Evolutionary conservation across 1,140 invertebrate genomes (phyloP).

Genomic region (Leucophenga varia): DNA sequence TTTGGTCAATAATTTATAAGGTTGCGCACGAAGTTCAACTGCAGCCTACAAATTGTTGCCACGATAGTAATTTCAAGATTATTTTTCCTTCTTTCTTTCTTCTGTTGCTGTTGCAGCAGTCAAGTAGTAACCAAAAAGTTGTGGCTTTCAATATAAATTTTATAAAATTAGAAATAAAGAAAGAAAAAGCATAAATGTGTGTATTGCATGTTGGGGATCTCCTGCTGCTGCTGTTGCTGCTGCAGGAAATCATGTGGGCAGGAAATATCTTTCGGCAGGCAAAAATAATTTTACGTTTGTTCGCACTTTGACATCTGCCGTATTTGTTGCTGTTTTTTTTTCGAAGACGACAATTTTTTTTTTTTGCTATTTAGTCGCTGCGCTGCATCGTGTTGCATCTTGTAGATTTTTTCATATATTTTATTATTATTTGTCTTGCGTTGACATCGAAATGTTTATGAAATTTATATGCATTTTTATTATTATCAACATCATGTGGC

Average conservation of each 20-base stretch:
- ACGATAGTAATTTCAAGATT: not conserved
- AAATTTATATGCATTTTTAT: constrained; percentile 53
- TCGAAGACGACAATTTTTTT: no score
- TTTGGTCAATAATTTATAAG: constrained; percentile 15
- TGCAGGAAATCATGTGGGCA: constrained; percentile 14
- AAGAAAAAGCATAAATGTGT: no score
- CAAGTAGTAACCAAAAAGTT: constrained; percentile 4
- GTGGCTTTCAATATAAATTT: constrained; percentile 49
- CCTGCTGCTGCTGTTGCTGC: constrained; percentile 33
- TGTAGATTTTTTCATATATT: no score
- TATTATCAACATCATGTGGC: constrained; percentile 38
- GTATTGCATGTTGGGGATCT: no score
- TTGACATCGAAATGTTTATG: constrained; percentile 54
- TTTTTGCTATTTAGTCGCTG: no score
- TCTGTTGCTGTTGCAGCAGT: constrained; percentile 17
- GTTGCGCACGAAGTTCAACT: constrained; percentile 40
- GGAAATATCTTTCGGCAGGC: constrained; percentile 50
- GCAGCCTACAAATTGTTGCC: constrained; percentile 46
- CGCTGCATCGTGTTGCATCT: no score
- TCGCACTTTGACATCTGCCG: constrained; percentile 50
- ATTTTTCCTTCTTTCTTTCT: no score
- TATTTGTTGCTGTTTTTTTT: constrained; percentile 6
- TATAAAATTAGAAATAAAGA: no score
- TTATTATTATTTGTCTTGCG: constrained; percentile 52
- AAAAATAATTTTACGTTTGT: constrained; percentile 51